Evolutionary conservation across 2,888 invertebrate genomes (phyloP).

Genomic region (Netelia melanura): DNA sequence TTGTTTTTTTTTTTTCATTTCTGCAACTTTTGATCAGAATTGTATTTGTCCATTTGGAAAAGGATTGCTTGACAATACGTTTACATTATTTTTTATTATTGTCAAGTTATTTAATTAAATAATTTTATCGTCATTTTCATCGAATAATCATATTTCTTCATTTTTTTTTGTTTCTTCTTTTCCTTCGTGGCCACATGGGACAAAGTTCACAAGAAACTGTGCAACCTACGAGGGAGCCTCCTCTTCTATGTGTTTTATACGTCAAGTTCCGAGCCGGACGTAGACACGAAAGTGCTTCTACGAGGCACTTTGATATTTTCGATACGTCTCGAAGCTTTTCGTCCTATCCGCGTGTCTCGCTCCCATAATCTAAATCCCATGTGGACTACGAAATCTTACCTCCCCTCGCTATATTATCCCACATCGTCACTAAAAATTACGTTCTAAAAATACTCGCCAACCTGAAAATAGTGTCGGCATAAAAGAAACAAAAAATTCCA

Average conservation of each 20-base stretch:
- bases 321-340: not conserved
- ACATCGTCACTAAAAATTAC: too few relatives aligned
- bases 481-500: too few relatives aligned
- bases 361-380: constrained; percentile 38
- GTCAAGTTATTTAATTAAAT: too few relatives aligned
- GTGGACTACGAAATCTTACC: not conserved
- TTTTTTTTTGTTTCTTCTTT: not conserved
- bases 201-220: constrained; percentile 14
- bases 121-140: not conserved
- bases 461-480: too few relatives aligned
- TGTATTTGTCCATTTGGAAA: too few relatives aligned
- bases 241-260: not conserved
- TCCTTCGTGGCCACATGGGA: not conserved
- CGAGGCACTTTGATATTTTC: constrained; percentile 44
- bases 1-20: too few relatives aligned
- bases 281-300: not conserved
- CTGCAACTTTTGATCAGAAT: too few relatives aligned
- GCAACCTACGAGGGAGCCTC: not conserved
- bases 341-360: constrained; percentile 36
- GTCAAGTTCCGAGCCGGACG: constrained; percentile 7
- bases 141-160: not conserved
- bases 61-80: too few relatives aligned
- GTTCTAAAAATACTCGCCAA: too few relatives aligned
- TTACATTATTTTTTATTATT: too few relatives aligned
- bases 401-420: too few relatives aligned